phyloP scores from a whole-genome alignment of 2,113 vertebrate species.

The Pseudorhombus dupliciocellatus region DNA sequence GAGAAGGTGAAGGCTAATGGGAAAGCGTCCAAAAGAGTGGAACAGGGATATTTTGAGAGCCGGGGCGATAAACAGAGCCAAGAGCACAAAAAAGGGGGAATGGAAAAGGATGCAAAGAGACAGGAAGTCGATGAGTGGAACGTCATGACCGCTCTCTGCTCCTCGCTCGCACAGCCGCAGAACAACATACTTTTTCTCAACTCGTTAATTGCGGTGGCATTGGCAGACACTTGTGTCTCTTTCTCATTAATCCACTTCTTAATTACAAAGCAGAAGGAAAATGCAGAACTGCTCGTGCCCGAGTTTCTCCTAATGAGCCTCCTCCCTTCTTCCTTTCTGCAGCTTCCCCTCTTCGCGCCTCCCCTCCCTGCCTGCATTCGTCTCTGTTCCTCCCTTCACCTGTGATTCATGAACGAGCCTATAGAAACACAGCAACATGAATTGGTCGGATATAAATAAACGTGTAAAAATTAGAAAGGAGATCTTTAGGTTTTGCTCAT shows the following conservation, averaged over 20 bases:
- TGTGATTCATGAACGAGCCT: constrained; percentile 26
- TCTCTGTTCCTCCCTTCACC: constrained; percentile 30
- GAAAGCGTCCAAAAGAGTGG: constrained; percentile 13
- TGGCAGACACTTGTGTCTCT: constrained; percentile 43
- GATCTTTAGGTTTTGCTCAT: background rate
- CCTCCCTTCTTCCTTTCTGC: constrained; percentile 17
- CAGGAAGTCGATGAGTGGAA: constrained; percentile 34
- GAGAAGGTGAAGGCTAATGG: constrained; percentile 38
- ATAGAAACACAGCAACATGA: background rate
- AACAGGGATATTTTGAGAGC: constrained; percentile 29
- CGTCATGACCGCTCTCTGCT: constrained; percentile 16
- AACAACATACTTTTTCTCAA: constrained; percentile 48
- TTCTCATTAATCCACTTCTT: constrained; percentile 68
- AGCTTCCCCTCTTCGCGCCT: background rate
- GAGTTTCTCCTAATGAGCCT: constrained; percentile 64
- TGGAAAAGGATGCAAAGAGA: constrained; percentile 29
- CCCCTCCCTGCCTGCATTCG: constrained; percentile 1
- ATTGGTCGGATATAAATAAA: background rate
- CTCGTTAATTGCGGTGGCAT: constrained; percentile 49
- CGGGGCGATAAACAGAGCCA: constrained; percentile 18
- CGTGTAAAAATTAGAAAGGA: background rate
- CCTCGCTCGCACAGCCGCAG: constrained; percentile 4
- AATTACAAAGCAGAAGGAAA: constrained; percentile 66
- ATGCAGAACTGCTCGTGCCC: constrained; percentile 23
- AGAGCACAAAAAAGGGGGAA: background rate